Evolutionary conservation across 2,888 invertebrate species (phyloP).

Genomic region (Drepanosiphum platanoidis): DNA sequence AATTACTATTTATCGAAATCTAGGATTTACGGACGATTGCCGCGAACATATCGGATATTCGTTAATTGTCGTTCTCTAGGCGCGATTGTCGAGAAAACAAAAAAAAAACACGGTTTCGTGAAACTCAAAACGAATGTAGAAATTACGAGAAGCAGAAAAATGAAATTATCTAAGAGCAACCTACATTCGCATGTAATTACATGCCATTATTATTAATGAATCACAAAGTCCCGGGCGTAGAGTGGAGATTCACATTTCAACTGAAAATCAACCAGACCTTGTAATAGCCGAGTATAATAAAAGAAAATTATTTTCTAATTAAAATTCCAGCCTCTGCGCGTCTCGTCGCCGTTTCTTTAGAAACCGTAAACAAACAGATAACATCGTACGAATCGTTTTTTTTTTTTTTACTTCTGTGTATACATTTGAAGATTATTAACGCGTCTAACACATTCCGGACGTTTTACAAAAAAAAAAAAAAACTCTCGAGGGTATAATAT

Average conservation of each 20-base stretch:
- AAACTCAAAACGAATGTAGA: neutral
- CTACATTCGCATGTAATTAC: neutral
- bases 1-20: too few relatives aligned
- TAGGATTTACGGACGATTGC: too few relatives aligned
- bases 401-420: too few relatives aligned
- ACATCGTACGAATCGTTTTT: too few relatives aligned
- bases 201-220: neutral
- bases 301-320: neutral
- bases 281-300: neutral
- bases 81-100: neutral
- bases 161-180: neutral
- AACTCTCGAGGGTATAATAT: too few relatives aligned
- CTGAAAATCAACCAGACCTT: neutral
- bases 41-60: too few relatives aligned
- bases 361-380: neutral
- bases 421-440: too few relatives aligned
- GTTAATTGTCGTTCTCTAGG: too few relatives aligned
- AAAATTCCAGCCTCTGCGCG: neutral
- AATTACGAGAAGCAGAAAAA: neutral
- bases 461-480: too few relatives aligned
- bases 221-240: neutral
- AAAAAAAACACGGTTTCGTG: neutral
- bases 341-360: neutral
- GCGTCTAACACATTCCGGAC: too few relatives aligned
- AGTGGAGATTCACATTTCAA: neutral